Conservation (phyloP, 2,797 vertebrate genomes). For the Eurystomus glaucurus region DNA sequence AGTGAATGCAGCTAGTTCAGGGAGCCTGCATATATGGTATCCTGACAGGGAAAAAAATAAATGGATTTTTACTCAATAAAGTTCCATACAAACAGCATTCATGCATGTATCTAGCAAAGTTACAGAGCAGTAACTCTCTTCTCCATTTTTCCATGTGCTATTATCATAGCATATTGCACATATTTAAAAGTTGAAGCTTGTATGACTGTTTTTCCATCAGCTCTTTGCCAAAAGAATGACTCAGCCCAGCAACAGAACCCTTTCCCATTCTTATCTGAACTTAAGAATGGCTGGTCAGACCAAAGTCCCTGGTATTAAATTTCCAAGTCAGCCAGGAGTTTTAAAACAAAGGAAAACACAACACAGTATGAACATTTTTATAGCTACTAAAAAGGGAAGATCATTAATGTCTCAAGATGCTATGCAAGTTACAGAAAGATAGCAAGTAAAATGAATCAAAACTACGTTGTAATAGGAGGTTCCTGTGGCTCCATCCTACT, state of each 20-base stretch:
- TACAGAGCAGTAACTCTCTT: background rate
- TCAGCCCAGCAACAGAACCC: background rate
- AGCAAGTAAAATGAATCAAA: slow-evolving; percentile 37
- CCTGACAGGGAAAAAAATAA: background rate
- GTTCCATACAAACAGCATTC: background rate
- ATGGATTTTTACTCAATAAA: background rate
- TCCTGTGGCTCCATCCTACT: slow-evolving; percentile 56
- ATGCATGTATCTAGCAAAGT: background rate
- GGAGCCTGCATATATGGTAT: background rate
- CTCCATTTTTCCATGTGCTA: background rate
- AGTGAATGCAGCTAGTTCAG: background rate
- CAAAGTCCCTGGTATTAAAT: background rate
- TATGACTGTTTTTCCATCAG: background rate
- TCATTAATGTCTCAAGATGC: background rate
- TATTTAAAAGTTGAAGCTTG: background rate
- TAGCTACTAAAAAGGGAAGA: slow-evolving; percentile 9
- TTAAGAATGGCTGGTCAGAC: background rate
- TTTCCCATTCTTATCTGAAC: slow-evolving; percentile 17
- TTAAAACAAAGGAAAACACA: slow-evolving; percentile 11
- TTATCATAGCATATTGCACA: background rate
- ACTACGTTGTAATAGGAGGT: background rate
- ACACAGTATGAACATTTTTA: background rate
- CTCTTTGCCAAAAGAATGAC: background rate
- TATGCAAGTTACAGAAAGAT: slow-evolving; percentile 13
- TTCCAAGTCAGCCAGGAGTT: background rate